These are phyloP conservation scores for Patiria miniata DNA, from an alignment of 35 echinoderm and acorn worm genomes.

Conservation along the genomic window DNA sequence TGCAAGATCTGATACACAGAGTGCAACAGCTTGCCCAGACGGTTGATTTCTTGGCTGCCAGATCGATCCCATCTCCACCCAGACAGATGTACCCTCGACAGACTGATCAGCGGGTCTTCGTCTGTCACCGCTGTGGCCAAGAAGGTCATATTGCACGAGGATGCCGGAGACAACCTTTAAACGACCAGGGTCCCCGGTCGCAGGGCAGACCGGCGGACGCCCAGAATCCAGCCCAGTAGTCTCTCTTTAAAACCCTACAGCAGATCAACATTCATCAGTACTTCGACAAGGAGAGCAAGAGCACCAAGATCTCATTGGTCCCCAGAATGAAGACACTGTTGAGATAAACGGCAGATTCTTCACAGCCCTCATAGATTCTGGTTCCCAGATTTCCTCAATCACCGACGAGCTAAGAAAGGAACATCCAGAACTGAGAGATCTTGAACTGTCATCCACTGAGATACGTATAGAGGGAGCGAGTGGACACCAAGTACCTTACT, in stretches of 20 bases:
- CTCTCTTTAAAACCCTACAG: too few species aligned
- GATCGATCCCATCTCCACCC: too few species aligned
- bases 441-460: background rate
- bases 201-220: background rate
- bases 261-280: too few species aligned
- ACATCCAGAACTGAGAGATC: background rate
- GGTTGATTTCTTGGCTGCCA: background rate
- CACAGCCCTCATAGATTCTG: slow-evolving; percentile 28
- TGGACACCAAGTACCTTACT: background rate
- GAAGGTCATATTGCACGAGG: background rate
- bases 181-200: background rate
- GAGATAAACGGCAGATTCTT: slow-evolving; percentile 50
- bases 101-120: too few species aligned
- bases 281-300: too few species aligned
- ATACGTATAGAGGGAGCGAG: background rate
- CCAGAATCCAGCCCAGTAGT: background rate
- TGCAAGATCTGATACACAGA: background rate
- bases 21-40: background rate
- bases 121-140: background rate
- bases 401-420: background rate
- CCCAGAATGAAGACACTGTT: slow-evolving; percentile 39
- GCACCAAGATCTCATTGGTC: too few species aligned
- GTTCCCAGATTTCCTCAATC: slow-evolving; percentile 53
- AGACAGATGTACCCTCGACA: background rate
- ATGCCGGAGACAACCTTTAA: background rate